Conservation (phyloP, 1,140 invertebrate species). For the Helicorthomorpha holstii region DNA sequence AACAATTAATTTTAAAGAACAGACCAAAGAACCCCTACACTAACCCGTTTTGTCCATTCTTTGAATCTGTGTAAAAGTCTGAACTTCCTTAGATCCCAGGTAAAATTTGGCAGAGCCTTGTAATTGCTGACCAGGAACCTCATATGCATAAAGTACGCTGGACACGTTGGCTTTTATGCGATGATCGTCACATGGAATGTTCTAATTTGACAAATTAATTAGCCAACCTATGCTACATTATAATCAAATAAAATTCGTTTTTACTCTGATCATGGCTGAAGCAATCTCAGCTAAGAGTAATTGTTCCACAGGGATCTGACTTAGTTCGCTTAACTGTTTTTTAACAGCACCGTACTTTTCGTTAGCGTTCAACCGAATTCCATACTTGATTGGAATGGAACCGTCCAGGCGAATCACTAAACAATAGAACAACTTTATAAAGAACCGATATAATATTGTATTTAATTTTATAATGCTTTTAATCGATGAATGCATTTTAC, state of each 20-base stretch:
- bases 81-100: slow-evolving; percentile 18
- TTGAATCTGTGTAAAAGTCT: slow-evolving; percentile 29
- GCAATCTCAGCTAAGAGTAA: slow-evolving; percentile 50
- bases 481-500: not conserved
- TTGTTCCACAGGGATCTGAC: slow-evolving; percentile 37
- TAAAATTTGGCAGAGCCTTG: too few species aligned
- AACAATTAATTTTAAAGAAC: too few species aligned
- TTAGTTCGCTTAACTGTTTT: slow-evolving; percentile 43
- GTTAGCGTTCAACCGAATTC: slow-evolving; percentile 57
- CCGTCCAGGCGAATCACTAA: slow-evolving; percentile 58
- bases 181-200: slow-evolving; percentile 23
- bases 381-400: slow-evolving; percentile 60
- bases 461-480: not conserved
- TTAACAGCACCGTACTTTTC: slow-evolving; percentile 54
- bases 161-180: not conserved
- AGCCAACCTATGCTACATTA: too few species aligned
- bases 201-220: too few species aligned
- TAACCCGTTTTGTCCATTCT: slow-evolving; percentile 13
- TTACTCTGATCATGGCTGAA: slow-evolving; percentile 43
- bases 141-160: slow-evolving; percentile 23
- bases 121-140: slow-evolving; percentile 26
- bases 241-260: not conserved
- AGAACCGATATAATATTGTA: not conserved
- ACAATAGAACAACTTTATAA: slow-evolving; percentile 14
- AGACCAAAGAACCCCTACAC: too few species aligned